Evolutionary conservation across 37 sponge, comb jelly and placozoan species (phyloP).

Genomic region (Petrosia ficiformis): DNA sequence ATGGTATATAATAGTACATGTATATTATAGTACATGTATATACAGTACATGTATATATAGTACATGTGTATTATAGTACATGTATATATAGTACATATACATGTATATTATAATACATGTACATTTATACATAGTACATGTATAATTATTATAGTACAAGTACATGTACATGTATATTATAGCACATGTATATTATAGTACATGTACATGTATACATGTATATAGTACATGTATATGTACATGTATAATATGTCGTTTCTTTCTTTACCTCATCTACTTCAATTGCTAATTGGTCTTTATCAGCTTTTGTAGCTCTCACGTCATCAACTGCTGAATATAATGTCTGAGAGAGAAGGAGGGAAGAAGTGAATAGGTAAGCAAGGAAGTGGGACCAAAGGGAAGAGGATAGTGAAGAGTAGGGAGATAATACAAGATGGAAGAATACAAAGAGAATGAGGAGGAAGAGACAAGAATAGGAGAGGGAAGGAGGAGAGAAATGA

Average conservation of each 20-base stretch:
- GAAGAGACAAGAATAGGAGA: too few species aligned
- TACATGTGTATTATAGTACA: too few species aligned
- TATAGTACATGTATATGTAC: background rate
- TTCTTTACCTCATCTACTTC: slow-evolving; percentile 68
- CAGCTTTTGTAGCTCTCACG: slow-evolving; percentile 82
- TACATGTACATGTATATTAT: background rate
- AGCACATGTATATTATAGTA: background rate
- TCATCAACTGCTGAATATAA: slow-evolving; percentile 78
- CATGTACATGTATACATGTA: background rate
- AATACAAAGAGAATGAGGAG: background rate
- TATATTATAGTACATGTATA: too few species aligned
- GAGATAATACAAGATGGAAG: background rate
- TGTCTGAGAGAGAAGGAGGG: slow-evolving; percentile 28
- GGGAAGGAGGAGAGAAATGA: background rate
- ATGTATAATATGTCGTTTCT: background rate
- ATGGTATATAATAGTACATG: too few species aligned
- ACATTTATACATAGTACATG: background rate
- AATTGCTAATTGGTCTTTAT: slow-evolving; percentile 71
- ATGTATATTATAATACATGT: slow-evolving; percentile 1
- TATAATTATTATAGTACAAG: background rate
- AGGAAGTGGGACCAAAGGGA: too few species aligned
- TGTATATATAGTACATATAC: too few species aligned
- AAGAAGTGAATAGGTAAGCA: too few species aligned
- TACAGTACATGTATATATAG: too few species aligned
- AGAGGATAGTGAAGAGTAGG: too few species aligned